A percentile compares a stretch with the other conserved stretches of the same genome.
phyloP scores from a whole-genome alignment of 2,888 invertebrate species.

The Trachelus iudaicus region DNA sequence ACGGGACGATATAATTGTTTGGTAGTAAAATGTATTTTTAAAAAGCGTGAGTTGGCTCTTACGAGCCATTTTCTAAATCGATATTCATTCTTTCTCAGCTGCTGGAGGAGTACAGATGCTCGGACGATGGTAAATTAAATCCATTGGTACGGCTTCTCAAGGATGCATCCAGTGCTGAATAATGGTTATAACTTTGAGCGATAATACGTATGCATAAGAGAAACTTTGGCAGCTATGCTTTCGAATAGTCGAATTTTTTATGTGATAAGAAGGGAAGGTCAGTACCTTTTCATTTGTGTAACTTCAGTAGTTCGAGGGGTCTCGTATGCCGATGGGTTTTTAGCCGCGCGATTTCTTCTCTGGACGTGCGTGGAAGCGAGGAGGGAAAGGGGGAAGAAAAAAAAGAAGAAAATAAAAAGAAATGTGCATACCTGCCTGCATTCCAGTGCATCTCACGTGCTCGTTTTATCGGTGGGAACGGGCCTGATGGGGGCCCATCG shows the following conservation, averaged over 20 bases:
- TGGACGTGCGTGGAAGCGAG: neutral
- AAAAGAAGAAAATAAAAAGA: neutral
- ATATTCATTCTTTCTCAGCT: conserved; percentile 61
- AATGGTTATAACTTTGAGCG: neutral
- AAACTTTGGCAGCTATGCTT: neutral
- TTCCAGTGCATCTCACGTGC: neutral
- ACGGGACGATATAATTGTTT: conserved; percentile 38
- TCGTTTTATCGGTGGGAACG: neutral
- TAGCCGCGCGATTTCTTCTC: neutral
- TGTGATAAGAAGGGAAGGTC: neutral
- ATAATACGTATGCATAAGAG: neutral
- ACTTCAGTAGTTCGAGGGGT: neutral
- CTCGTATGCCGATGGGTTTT: neutral
- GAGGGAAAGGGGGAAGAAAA: neutral
- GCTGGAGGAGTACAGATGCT: conserved; percentile 70
- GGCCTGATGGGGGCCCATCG: neutral
- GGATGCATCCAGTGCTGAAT: conserved; percentile 22
- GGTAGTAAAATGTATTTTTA: neutral
- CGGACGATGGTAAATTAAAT: conserved; percentile 68
- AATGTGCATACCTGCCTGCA: neutral
- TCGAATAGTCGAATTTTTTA: neutral
- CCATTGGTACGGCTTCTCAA: conserved; percentile 68
- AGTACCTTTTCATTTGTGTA: neutral
- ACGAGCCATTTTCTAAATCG: neutral
- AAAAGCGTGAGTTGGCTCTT: neutral